These are phyloP conservation scores for Gorsachius magnificus DNA, from an alignment of 2,797 vertebrate species.

Conservation along the genomic window DNA sequence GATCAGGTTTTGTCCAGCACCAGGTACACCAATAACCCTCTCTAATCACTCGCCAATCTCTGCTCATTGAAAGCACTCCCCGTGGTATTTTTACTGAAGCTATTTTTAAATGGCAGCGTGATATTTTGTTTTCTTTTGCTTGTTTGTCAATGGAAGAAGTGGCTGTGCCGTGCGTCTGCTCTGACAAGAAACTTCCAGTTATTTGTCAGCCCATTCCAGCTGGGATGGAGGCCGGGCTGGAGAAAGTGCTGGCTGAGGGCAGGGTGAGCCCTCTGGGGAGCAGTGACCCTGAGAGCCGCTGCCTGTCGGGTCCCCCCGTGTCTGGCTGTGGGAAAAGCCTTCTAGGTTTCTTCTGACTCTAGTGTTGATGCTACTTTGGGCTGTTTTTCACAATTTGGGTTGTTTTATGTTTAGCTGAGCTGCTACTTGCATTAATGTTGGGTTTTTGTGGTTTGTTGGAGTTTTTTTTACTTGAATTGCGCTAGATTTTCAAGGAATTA, in stretches of 20 bases:
- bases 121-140: slow-evolving; percentile 27
- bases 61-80: neutral
- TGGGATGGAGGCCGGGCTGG: slow-evolving; percentile 4
- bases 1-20: slow-evolving; percentile 21
- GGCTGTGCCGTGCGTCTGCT: neutral
- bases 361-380: neutral
- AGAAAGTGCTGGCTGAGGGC: neutral
- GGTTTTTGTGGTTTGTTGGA: neutral
- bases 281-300: neutral
- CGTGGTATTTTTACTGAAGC: neutral
- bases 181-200: slow-evolving; percentile 39
- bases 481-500: neutral
- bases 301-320: neutral
- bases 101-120: slow-evolving; percentile 51
- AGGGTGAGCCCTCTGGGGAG: neutral
- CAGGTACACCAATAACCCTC: neutral
- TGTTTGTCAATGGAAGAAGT: slow-evolving; percentile 12
- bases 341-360: neutral
- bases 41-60: neutral
- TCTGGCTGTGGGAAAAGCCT: neutral
- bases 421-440: neutral
- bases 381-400: neutral
- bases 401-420: neutral
- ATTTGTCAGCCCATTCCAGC: slow-evolving; percentile 21
- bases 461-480: neutral